Conservation (phyloP, 2,797 vertebrate genomes). For the Lagothrix lagotricha region DNA sequence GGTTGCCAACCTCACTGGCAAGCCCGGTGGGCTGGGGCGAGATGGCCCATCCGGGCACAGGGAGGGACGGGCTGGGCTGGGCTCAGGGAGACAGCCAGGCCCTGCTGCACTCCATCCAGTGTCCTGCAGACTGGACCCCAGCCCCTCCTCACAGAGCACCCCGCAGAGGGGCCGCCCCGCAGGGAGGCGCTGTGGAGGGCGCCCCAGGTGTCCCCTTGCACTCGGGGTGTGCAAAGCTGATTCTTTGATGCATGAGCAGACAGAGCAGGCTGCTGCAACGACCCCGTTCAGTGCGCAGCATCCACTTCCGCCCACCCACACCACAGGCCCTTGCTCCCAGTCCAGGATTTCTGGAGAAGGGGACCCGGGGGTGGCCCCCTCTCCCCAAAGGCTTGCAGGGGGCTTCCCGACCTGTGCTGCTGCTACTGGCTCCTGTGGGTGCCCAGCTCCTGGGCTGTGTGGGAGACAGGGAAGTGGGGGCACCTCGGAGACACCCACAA, state of each 20-base stretch:
- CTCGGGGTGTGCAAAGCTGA: rapidly evolving
- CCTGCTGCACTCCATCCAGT: neutral
- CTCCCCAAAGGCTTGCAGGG: neutral
- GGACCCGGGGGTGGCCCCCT: too few species aligned
- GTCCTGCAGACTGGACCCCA: neutral
- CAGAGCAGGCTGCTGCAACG: neutral
- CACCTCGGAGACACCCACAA: neutral
- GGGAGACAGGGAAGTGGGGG: neutral
- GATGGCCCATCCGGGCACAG: too few species aligned
- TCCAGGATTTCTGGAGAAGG: neutral
- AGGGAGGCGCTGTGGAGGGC: neutral
- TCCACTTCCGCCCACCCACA: rapidly evolving
- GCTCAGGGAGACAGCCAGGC: neutral
- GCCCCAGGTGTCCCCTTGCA: neutral
- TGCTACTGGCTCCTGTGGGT: neutral
- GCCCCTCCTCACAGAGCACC: too few species aligned
- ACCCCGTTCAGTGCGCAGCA: neutral
- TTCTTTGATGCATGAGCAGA: neutral
- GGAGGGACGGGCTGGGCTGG: neutral
- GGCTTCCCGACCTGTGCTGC: neutral
- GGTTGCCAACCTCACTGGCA: constrained; percentile 65
- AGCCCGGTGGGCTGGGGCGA: neutral
- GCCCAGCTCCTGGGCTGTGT: neutral
- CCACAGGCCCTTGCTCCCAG: neutral
- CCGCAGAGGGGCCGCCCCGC: rapidly evolving